Percentiles rank a stretch among this genome's conserved stretches.
Evolutionary conservation across 2,113 vertebrate genomes (phyloP).

Genomic region (Pluvianellus socialis): DNA sequence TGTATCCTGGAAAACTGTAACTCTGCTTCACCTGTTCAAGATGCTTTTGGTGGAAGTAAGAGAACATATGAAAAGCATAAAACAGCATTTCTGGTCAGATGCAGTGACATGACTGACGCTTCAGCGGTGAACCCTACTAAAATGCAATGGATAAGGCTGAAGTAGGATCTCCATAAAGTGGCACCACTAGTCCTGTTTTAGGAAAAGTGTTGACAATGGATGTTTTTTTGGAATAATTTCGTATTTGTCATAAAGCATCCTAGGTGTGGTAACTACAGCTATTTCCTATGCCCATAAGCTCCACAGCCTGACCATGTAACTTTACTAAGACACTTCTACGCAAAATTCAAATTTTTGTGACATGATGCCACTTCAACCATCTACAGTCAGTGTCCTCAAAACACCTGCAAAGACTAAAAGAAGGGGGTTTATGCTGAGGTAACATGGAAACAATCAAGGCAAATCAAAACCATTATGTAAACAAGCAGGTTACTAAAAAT

Average conservation of each 20-base stretch:
- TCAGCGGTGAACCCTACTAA: neutral
- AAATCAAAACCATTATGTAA: neutral
- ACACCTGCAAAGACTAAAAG: neutral
- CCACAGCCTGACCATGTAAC: neutral
- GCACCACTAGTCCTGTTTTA: neutral
- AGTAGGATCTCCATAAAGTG: neutral
- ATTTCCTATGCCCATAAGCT: neutral
- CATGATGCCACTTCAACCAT: neutral
- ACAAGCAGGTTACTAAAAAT: neutral
- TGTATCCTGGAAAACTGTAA: neutral
- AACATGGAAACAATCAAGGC: neutral
- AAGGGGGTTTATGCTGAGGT: neutral
- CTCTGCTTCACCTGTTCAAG: neutral
- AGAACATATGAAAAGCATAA: neutral
- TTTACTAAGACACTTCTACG: neutral
- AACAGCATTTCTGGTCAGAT: neutral
- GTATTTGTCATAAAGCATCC: neutral
- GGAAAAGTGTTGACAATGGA: neutral
- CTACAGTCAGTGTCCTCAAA: neutral
- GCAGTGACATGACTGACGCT: neutral
- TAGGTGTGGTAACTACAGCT: neutral
- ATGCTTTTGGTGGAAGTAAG: neutral
- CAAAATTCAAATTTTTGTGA: neutral
- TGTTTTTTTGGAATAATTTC: neutral
- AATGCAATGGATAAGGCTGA: neutral